These are phyloP conservation scores for Agrypnus murinus DNA, from an alignment of 2,888 invertebrate genomes.

Conservation along the genomic window DNA sequence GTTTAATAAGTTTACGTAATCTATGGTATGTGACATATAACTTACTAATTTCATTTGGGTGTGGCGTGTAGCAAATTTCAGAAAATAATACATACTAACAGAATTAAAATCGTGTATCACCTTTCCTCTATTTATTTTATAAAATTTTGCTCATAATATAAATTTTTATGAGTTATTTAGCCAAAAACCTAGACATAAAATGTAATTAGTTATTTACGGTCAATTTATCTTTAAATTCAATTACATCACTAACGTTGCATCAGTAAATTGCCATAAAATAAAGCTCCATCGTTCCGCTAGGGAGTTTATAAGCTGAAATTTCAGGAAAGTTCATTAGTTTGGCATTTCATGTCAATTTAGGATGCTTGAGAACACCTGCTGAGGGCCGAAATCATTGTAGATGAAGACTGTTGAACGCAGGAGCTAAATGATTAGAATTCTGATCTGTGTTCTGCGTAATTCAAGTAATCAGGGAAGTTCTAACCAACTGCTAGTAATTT, in stretches of 20 bases:
- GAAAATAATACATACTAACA: no score
- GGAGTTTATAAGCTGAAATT: conserved; percentile 39
- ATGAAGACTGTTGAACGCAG: conserved; percentile 39
- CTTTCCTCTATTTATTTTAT: no score
- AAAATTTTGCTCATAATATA: no score
- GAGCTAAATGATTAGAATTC: conserved; percentile 44
- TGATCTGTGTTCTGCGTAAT: conserved; percentile 37
- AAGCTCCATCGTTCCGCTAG: conserved; percentile 21
- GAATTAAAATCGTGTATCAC: no score
- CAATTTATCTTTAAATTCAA: conserved; percentile 16
- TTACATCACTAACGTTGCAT: conserved; percentile 18
- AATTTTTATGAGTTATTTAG: not conserved
- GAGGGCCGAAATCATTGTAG: conserved; percentile 36
- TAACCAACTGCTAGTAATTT: conserved; percentile 44
- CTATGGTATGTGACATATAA: no score
- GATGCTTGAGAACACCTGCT: conserved; percentile 45
- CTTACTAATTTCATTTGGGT: no score
- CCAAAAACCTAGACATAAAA: conserved; percentile 10
- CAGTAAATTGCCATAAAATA: conserved; percentile 28
- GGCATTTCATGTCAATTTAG: conserved; percentile 43
- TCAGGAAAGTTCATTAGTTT: conserved; percentile 40
- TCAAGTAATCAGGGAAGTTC: conserved; percentile 39
- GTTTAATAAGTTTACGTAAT: no score
- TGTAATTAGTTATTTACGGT: conserved; percentile 12
- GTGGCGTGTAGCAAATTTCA: no score